Conservation (phyloP, 2,797 vertebrate genomes). For the Helicolenus hilgendorfi region DNA sequence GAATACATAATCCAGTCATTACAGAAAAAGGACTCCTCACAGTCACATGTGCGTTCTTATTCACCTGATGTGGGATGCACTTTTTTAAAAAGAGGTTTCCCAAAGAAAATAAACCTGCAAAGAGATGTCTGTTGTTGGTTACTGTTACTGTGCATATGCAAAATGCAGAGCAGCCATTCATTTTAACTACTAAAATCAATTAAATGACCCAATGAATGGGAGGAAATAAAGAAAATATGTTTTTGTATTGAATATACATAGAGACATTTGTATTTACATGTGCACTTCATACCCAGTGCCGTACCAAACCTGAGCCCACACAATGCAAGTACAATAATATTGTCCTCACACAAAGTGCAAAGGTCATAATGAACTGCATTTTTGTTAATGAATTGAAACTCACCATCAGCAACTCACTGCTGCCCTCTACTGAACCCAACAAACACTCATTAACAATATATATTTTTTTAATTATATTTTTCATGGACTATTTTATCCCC, state of each 20-base stretch:
- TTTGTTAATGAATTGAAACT: slow-evolving; percentile 18
- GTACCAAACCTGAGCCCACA: not conserved
- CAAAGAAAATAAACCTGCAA: slow-evolving; percentile 49
- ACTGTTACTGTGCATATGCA: slow-evolving; percentile 45
- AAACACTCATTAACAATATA: not conserved
- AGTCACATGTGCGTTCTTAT: slow-evolving; percentile 48
- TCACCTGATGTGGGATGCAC: slow-evolving; percentile 23
- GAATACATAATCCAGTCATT: slow-evolving; percentile 85
- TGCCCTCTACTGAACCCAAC: slow-evolving; percentile 73
- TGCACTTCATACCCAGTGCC: not conserved
- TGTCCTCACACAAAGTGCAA: slow-evolving; percentile 1
- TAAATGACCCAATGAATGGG: slow-evolving; percentile 25
- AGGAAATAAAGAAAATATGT: not conserved
- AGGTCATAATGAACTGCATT: not conserved
- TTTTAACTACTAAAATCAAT: slow-evolving; percentile 44
- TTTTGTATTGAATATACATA: not conserved
- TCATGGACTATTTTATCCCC: not conserved
- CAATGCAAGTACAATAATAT: not conserved
- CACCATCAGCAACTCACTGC: slow-evolving; percentile 49
- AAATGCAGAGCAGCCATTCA: slow-evolving; percentile 21
- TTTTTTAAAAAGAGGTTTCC: slow-evolving; percentile 32
- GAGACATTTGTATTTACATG: not conserved
- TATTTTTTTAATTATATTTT: not conserved
- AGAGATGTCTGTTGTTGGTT: slow-evolving; percentile 45
- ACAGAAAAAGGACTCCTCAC: slow-evolving; percentile 62